Evolutionary conservation across 1,140 invertebrate genomes (phyloP), one percentile per base, ranked within the genome.

Genomic region (Arion vulgaris): DNA sequence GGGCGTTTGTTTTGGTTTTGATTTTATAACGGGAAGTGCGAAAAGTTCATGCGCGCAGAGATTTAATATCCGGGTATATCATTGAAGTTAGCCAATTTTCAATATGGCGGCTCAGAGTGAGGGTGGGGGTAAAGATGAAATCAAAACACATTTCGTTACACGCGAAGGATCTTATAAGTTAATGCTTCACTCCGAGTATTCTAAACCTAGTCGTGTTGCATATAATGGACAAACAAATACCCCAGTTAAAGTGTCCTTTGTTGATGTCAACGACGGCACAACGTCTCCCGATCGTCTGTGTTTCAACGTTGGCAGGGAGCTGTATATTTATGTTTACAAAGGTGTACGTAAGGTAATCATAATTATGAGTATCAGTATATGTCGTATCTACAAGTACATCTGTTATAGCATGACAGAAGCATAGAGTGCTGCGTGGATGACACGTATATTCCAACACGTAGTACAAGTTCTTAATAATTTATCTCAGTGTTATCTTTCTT

Each of bases 311-410:
- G 98, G 98, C 80, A 96, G 97, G 89, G 98, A 99, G 93, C 94
- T 99, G 23, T 99, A 97, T 94, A 96, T 99, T 89, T 99, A 98
- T 93, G 95, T 97, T 86, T 99, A 98, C 93, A 96, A 96, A 92
- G 98, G 97, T 80, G 95, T 97, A 85, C 97, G 97, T 93, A 98
- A 98, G 95, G 96, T 97, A 93, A 85, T 39, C 5, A 34, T 49
- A 51, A 34, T 32, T 32, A 5, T 32, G 2, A 57, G 53, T 57
- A n/a, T n/a, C n/a, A n/a, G n/a, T n/a, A n/a, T n/a, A n/a, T n/a
- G n/a, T n/a, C n/a, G n/a, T n/a, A n/a, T n/a, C n/a, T n/a, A n/a
- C n/a, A n/a, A n/a, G n/a, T n/a, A n/a, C n/a, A n/a, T n/a, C n/a
- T n/a, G 41, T 45, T 45, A 45, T 15, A 45, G 41, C 15, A 7